A percentile compares a stretch with the other conserved stretches of the same genome.
phyloP scores from a whole-genome alignment of 1,140 invertebrate species.

The Leptopilina boulardi region DNA sequence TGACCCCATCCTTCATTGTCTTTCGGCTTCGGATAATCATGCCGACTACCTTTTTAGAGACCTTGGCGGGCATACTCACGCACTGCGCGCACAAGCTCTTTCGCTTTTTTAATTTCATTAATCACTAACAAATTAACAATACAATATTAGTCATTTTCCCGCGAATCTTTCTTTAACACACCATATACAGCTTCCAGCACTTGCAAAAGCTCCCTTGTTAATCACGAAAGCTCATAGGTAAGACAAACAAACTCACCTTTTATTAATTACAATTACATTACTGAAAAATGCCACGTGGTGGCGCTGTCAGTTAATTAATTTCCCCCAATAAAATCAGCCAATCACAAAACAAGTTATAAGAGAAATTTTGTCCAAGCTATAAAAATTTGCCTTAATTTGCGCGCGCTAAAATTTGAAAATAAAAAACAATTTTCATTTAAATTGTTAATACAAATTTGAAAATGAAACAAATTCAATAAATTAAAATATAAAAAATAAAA shows the following conservation, averaged over 20 bases:
- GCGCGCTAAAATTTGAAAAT: too few relatives aligned
- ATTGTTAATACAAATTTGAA: too few relatives aligned
- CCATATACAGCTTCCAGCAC: background rate
- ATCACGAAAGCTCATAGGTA: background rate
- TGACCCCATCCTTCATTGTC: slow-evolving; percentile 83
- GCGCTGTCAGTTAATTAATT: background rate
- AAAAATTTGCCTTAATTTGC: too few relatives aligned
- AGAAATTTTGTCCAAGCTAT: background rate
- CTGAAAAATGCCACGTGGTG: background rate
- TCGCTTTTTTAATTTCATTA: slow-evolving; percentile 76
- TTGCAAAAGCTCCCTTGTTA: background rate
- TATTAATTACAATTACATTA: background rate
- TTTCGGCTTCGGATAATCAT: slow-evolving; percentile 85
- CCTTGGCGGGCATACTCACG: slow-evolving; percentile 78
- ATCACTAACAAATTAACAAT: slow-evolving; percentile 61
- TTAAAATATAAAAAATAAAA: background rate
- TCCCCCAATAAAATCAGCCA: background rate
- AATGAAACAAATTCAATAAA: background rate
- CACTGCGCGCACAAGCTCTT: slow-evolving; percentile 75
- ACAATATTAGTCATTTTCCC: slow-evolving; percentile 61
- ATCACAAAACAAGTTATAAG: background rate
- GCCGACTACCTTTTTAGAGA: slow-evolving; percentile 79
- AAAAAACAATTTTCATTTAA: too few relatives aligned
- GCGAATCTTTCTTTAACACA: slow-evolving; percentile 21
- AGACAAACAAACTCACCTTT: slow-evolving; percentile 10